Evolutionary conservation across 1,140 invertebrate species (phyloP).

Genomic region (Euura lappo): DNA sequence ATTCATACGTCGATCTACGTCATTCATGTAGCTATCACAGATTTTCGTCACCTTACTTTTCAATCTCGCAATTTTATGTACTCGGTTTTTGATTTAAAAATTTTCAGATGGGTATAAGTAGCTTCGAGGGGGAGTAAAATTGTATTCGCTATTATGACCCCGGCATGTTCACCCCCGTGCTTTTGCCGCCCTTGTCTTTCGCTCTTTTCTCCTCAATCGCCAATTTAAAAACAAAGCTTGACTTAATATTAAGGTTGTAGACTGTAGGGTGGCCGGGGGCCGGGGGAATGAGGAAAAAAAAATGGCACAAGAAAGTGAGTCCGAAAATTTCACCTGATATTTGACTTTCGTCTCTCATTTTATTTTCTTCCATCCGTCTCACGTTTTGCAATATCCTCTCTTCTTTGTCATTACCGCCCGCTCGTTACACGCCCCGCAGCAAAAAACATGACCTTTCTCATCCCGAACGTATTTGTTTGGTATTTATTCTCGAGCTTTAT

Average conservation of each 20-base stretch:
- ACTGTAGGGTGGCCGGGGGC: not conserved
- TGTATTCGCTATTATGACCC: not conserved
- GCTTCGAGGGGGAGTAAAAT: not conserved
- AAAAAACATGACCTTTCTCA: not conserved
- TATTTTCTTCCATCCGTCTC: not conserved
- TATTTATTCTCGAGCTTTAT: constrained; percentile 1
- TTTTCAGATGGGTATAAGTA: not conserved
- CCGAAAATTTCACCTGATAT: not conserved
- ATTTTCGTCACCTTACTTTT: too few relatives aligned
- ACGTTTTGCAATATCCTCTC: not conserved
- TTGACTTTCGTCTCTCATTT: not conserved
- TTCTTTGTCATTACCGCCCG: not conserved
- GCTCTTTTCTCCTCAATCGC: constrained; percentile 1
- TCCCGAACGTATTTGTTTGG: not conserved
- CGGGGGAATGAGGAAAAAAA: not conserved
- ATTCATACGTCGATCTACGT: too few relatives aligned
- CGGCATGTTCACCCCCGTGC: not conserved
- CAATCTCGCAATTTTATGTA: too few relatives aligned
- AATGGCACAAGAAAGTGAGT: not conserved
- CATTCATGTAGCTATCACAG: too few relatives aligned
- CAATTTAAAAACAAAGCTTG: constrained; percentile 7
- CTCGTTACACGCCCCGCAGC: not conserved
- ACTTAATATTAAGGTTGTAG: not conserved
- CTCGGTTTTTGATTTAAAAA: not conserved
- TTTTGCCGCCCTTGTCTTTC: not conserved